Percentiles rank a stretch among this genome's conserved stretches.
Evolutionary conservation across 35 echinoderm and acorn worm genomes (phyloP).

Genomic region (Lytechinus pictus): DNA sequence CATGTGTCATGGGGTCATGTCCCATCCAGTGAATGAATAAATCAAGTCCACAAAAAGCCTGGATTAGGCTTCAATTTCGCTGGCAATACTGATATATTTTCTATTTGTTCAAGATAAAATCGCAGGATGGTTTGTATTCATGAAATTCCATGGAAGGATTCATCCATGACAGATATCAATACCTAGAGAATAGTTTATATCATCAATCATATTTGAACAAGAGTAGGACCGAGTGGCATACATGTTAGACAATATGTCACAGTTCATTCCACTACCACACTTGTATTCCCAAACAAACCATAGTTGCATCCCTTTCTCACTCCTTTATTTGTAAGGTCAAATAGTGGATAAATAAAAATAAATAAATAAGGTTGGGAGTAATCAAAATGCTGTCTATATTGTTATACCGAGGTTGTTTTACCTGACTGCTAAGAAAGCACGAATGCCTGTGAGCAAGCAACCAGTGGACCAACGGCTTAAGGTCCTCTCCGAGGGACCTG

Average conservation of each 20-base stretch:
- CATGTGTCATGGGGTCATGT: not conserved
- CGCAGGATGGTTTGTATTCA: not conserved
- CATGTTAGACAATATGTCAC: not conserved
- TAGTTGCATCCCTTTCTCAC: not conserved
- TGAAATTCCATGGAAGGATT: constrained; percentile 2
- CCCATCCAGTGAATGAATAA: not conserved
- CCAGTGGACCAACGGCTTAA: too few relatives aligned
- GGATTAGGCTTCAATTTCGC: not conserved
- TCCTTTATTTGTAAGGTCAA: not conserved
- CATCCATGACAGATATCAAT: not conserved
- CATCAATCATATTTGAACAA: not conserved
- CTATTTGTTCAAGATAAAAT: not conserved
- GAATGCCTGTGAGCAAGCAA: too few relatives aligned
- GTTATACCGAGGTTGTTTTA: too few relatives aligned
- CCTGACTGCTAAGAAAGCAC: too few relatives aligned
- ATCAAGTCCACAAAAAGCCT: not conserved
- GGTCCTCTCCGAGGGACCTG: too few relatives aligned
- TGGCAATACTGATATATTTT: not conserved
- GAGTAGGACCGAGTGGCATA: not conserved
- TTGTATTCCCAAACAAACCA: not conserved
- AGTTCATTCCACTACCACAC: not conserved
- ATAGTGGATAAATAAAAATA: too few relatives aligned
- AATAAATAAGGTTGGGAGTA: not conserved
- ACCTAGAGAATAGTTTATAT: not conserved
- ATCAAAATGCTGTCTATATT: not conserved